A percentile compares a stretch with the other conserved stretches of the same genome.
Evolutionary conservation across 2,797 vertebrate genomes (phyloP).

Genomic region (Rachycentron canadum): DNA sequence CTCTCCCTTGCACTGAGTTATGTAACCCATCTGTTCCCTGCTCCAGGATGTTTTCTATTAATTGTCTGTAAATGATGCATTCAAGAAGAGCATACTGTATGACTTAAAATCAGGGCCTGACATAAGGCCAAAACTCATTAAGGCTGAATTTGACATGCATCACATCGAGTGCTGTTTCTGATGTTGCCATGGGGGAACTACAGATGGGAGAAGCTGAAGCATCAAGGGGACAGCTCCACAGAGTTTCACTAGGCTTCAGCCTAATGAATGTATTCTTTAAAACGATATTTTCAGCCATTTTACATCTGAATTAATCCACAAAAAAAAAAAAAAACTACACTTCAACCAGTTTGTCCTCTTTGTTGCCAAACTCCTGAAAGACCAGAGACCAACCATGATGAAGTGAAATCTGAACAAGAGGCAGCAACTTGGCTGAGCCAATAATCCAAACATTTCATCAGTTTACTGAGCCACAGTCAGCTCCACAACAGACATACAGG

Average conservation of each 20-base stretch:
- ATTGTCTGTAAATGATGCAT: slow-evolving; percentile 59
- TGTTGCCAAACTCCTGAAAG: not conserved
- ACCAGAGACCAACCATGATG: not conserved
- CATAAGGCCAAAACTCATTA: slow-evolving; percentile 65
- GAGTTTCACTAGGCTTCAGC: slow-evolving; percentile 14
- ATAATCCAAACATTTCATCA: slow-evolving; percentile 19
- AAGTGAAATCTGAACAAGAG: slow-evolving; percentile 23
- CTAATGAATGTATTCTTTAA: slow-evolving; percentile 30
- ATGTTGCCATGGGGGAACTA: slow-evolving; percentile 34
- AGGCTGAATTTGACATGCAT: slow-evolving; percentile 60
- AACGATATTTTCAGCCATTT: slow-evolving; percentile 24
- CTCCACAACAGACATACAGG: slow-evolving; percentile 1
- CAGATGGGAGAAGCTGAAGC: slow-evolving; percentile 52
- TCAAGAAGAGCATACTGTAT: slow-evolving; percentile 48
- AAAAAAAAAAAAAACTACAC: slow-evolving; percentile 8
- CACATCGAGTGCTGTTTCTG: slow-evolving; percentile 30
- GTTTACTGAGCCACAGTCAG: slow-evolving; percentile 19
- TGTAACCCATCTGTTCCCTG: slow-evolving; percentile 59
- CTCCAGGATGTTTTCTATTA: slow-evolving; percentile 55
- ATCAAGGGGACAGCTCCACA: slow-evolving; percentile 22
- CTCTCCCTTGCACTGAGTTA: slow-evolving; percentile 32
- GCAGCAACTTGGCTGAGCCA: slow-evolving; percentile 1
- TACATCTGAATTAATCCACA: slow-evolving; percentile 19
- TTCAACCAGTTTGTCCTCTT: not conserved
- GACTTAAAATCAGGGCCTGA: slow-evolving; percentile 50